These are phyloP conservation scores for Dasypus novemcinctus DNA, from an alignment of 2,113 vertebrate species.

Conservation along the genomic window DNA sequence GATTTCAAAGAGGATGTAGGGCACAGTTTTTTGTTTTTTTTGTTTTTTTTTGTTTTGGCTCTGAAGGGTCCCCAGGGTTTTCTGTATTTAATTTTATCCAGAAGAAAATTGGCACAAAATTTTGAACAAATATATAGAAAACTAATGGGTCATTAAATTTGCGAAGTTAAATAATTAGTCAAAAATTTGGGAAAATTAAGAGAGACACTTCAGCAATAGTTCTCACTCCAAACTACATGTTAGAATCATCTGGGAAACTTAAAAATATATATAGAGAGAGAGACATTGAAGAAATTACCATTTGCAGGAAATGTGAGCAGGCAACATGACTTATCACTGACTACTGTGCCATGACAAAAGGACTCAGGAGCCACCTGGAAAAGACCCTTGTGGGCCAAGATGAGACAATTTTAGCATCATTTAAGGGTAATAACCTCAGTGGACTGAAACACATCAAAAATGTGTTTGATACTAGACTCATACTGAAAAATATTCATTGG, in stretches of 20 bases:
- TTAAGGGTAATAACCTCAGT: not conserved
- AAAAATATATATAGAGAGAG: not conserved
- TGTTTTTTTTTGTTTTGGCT: too few species aligned
- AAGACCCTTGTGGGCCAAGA: not conserved
- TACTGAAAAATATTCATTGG: not conserved
- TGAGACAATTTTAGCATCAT: not conserved
- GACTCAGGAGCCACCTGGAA: not conserved
- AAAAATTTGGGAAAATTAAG: not conserved
- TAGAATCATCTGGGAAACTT: not conserved
- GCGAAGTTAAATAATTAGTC: not conserved
- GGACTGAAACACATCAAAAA: not conserved
- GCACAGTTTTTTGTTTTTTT: too few species aligned
- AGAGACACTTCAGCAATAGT: not conserved
- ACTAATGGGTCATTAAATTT: not conserved
- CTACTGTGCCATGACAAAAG: not conserved
- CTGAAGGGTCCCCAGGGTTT: too few species aligned
- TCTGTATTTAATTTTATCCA: too few species aligned
- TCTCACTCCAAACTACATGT: not conserved
- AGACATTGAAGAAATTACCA: not conserved
- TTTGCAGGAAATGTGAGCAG: not conserved
- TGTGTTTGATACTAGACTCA: not conserved
- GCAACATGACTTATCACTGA: not conserved
- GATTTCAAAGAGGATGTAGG: too few species aligned
- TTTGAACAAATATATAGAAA: not conserved
- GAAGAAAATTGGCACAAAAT: not conserved